Percentiles rank a stretch among this genome's conserved stretches.
These are phyloP conservation scores for Pterophyllum scalare DNA, from an alignment of 2,113 vertebrate species.

Conservation along the genomic window DNA sequence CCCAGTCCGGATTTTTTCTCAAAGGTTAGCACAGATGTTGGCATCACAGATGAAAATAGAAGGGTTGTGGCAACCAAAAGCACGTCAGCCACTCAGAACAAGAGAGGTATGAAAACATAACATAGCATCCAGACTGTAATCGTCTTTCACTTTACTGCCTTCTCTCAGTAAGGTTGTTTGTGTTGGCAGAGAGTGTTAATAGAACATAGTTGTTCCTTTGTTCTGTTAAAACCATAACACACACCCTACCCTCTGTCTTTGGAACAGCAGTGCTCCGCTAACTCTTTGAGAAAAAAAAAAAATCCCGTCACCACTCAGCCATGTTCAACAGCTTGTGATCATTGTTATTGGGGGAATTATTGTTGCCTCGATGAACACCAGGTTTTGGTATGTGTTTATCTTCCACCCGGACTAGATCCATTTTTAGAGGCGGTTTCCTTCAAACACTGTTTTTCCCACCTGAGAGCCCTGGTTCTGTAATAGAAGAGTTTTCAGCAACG, in stretches of 20 bases:
- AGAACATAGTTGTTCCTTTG: conserved; percentile 61
- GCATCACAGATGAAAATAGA: conserved; percentile 65
- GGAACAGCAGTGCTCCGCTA: conserved; percentile 35
- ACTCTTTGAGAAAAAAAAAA: conserved; percentile 31
- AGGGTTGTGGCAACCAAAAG: conserved; percentile 42
- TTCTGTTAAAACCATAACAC: conserved; percentile 57
- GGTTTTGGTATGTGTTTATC: conserved; percentile 56
- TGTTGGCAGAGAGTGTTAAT: conserved; percentile 60
- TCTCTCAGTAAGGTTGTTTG: conserved; percentile 54
- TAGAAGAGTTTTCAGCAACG: conserved; percentile 47
- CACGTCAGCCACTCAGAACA: conserved; percentile 33
- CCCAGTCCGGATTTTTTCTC: conserved; percentile 47
- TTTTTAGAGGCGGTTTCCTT: conserved; percentile 62
- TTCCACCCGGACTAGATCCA: conserved; percentile 44
- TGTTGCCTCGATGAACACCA: conserved; percentile 59
- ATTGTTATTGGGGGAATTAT: conserved; percentile 67
- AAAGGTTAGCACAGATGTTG: conserved; percentile 66
- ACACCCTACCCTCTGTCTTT: conserved; percentile 36
- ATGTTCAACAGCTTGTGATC: conserved; percentile 60
- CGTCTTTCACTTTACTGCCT: conserved; percentile 57
- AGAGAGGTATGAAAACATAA: conserved; percentile 60
- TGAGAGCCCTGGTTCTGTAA: conserved; percentile 57
- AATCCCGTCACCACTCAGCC: conserved; percentile 58
- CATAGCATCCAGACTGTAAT: conserved; percentile 64
- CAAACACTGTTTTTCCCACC: conserved; percentile 58